Percentiles rank a stretch among this genome's conserved stretches.
These are phyloP conservation scores for Drosophila affinis DNA, from an alignment of 2,888 invertebrate species.

Conservation along the genomic window DNA sequence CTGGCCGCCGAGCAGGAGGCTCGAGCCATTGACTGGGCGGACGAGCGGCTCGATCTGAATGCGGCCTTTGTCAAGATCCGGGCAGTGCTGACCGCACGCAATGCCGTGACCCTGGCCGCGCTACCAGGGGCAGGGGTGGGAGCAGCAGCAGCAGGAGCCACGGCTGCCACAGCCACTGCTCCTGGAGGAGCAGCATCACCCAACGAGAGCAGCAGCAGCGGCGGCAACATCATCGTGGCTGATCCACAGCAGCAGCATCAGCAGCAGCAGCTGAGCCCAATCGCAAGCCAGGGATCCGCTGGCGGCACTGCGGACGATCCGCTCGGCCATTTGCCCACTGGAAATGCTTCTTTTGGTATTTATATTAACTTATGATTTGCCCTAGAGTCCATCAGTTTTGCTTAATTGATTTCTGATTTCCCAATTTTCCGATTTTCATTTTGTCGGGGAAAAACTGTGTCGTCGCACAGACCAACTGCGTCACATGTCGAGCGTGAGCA, in stretches of 20 bases:
- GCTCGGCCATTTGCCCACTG: conserved; percentile 79
- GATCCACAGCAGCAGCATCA: conserved; percentile 46
- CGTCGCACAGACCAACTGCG: conserved; percentile 82
- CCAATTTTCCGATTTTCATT: conserved; percentile 26
- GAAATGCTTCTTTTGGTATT: conserved; percentile 81
- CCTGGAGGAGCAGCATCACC: conserved; percentile 42
- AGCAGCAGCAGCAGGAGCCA: conserved; percentile 21
- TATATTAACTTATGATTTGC: conserved; percentile 49
- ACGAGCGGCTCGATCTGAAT: conserved; percentile 78
- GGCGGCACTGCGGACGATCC: conserved; percentile 69
- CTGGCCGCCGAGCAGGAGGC: conserved; percentile 79
- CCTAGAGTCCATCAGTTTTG: conserved; percentile 36
- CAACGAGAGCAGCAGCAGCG: conserved; percentile 31
- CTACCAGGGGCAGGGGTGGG: conserved; percentile 28
- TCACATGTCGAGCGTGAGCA: conserved; percentile 79
- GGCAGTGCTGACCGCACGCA: conserved; percentile 76
- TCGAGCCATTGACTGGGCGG: conserved; percentile 79
- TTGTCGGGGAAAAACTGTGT: conserved; percentile 1
- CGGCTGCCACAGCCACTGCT: conserved; percentile 38
- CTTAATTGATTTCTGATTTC: conserved; percentile 36
- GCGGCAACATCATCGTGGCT: conserved; percentile 51
- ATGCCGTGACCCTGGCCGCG: conserved; percentile 67
- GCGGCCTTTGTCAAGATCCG: conserved; percentile 80
- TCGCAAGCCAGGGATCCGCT: conserved; percentile 39
- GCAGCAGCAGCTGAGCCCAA: conserved; percentile 34